phyloP scores from a whole-genome alignment of 1,140 invertebrate genomes.

The Sesamia nonagrioides region DNA sequence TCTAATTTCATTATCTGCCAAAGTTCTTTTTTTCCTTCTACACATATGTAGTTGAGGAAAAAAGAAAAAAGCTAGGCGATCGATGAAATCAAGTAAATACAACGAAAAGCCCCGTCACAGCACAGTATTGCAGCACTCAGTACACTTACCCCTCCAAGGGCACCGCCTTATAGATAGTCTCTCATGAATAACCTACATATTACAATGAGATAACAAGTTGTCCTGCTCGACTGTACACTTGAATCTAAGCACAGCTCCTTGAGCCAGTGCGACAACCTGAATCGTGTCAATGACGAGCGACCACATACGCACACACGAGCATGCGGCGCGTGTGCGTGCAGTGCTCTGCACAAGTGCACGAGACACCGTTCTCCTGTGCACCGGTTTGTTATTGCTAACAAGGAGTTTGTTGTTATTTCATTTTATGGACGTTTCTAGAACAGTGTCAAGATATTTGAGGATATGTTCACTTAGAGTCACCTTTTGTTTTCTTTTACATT shows the following conservation, averaged over 20 bases:
- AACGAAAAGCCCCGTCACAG: neutral
- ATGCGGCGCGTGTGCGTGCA: conserved; percentile 22
- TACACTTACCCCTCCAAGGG: neutral
- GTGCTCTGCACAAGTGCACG: conserved; percentile 46
- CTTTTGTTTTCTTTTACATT: no score
- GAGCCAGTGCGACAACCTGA: conserved; percentile 72
- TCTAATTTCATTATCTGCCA: no score
- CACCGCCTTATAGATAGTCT: neutral
- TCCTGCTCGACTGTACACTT: conserved; percentile 44
- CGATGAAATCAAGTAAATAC: no score
- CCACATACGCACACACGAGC: conserved; percentile 54
- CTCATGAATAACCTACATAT: conserved; percentile 15
- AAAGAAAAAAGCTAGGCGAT: no score
- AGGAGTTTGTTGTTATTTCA: conserved; percentile 19
- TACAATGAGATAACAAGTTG: neutral
- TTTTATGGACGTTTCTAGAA: conserved; percentile 1
- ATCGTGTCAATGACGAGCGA: conserved; percentile 74
- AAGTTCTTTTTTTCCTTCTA: no score
- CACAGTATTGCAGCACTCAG: no score
- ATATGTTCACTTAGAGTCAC: no score
- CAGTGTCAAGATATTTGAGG: neutral
- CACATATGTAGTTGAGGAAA: no score
- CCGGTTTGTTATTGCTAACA: conserved; percentile 31
- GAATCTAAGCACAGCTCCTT: conserved; percentile 61
- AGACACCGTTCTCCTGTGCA: conserved; percentile 35